Evolutionary conservation across 2,113 vertebrate species (phyloP).

Genomic region (Ictalurus punctatus): DNA sequence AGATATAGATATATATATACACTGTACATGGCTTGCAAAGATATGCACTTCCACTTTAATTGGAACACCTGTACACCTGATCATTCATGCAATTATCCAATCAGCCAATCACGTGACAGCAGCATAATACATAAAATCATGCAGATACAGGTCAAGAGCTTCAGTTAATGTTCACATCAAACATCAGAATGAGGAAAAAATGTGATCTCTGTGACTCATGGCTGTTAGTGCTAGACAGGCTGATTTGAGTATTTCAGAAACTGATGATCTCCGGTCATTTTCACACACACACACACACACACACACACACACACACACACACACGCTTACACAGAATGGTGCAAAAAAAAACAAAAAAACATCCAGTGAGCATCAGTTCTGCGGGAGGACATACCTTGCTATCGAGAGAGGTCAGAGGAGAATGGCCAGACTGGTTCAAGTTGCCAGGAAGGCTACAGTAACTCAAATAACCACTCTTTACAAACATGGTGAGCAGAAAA

Average conservation of each 20-base stretch:
- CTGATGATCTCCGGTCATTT: background rate
- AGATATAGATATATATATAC: too few species aligned
- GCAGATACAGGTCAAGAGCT: background rate
- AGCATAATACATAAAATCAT: background rate
- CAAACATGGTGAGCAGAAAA: background rate
- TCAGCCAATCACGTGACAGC: background rate
- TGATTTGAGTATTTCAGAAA: background rate
- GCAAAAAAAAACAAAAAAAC: background rate
- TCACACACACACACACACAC: background rate
- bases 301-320: too few species aligned
- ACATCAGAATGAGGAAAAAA: background rate
- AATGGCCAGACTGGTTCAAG: too few species aligned
- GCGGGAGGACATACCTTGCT: too few species aligned
- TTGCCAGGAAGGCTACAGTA: background rate
- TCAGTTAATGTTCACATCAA: background rate
- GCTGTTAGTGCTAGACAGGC: background rate
- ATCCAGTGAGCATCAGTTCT: too few species aligned
- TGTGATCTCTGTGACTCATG: background rate
- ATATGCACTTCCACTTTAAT: background rate
- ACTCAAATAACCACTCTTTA: background rate
- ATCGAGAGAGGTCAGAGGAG: too few species aligned
- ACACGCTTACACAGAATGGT: background rate
- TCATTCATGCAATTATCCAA: background rate
- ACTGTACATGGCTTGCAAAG: background rate
- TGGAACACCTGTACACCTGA: background rate